A percentile compares a stretch with the other conserved stretches of the same genome.
phyloP scores from a whole-genome alignment of 2,797 vertebrate genomes.

The Urosaurus nigricauda region DNA sequence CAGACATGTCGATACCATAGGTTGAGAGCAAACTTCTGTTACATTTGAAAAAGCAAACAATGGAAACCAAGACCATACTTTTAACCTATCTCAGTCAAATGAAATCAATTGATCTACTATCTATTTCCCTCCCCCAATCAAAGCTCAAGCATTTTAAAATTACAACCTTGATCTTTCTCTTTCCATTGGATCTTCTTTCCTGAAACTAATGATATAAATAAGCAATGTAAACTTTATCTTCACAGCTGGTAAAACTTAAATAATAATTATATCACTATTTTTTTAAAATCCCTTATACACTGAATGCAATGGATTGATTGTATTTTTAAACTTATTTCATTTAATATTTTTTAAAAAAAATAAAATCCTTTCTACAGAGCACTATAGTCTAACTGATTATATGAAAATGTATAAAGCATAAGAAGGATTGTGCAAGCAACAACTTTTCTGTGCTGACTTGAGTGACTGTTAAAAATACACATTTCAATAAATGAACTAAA shows the following conservation, averaged over 20 bases:
- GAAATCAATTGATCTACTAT: conserved; percentile 3
- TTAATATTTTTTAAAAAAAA: too few relatives aligned
- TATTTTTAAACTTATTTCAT: too few relatives aligned
- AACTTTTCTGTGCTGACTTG: not conserved
- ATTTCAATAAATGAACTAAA: not conserved
- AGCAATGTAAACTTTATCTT: conserved; percentile 6
- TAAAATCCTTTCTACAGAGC: not conserved
- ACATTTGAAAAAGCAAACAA: not conserved
- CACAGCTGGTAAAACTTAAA: not conserved
- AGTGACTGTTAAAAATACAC: not conserved
- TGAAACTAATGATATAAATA: not conserved
- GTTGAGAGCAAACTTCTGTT: not conserved
- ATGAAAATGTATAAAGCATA: not conserved
- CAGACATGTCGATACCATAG: not conserved
- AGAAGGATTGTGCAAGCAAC: not conserved
- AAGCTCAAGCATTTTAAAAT: conserved; percentile 10
- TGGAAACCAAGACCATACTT: conserved; percentile 14
- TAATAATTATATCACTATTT: not conserved
- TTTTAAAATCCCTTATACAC: not conserved
- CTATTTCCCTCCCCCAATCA: not conserved
- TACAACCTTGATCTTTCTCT: not conserved
- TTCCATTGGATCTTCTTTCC: not conserved
- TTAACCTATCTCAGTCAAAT: conserved; percentile 23
- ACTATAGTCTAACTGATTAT: not conserved
- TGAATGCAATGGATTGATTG: too few relatives aligned